These are phyloP conservation scores for Scaptomyza polygonia DNA, from an alignment of 2,888 invertebrate species.

Conservation along the genomic window DNA sequence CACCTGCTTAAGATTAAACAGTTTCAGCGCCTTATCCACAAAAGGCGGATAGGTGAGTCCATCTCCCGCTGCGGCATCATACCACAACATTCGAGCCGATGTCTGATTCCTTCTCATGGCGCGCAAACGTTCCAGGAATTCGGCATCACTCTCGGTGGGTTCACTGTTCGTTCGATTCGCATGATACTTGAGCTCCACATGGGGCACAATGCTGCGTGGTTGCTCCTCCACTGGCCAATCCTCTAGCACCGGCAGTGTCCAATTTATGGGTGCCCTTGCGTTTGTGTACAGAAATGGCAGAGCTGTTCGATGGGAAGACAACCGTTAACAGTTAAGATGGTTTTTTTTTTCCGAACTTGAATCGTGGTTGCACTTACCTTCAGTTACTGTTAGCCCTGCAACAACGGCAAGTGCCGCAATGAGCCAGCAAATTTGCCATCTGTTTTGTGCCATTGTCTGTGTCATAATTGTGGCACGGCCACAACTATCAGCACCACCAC, in stretches of 20 bases:
- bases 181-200: conserved; percentile 75
- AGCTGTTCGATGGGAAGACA: conserved; percentile 49
- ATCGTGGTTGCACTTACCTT: conserved; percentile 57
- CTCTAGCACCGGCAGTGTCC: conserved; percentile 79
- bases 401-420: conserved; percentile 56
- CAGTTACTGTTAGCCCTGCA: conserved; percentile 36
- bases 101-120: conserved; percentile 71
- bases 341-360: background rate
- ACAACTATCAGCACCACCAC: conserved; percentile 4
- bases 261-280: conserved; percentile 76
- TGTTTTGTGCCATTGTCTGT: conserved; percentile 54
- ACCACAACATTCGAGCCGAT: conserved; percentile 88
- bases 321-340: background rate
- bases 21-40: conserved; percentile 92
- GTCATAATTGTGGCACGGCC: conserved; percentile 62
- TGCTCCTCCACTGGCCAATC: conserved; percentile 81
- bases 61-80: conserved; percentile 87
- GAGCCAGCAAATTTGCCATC: conserved; percentile 69
- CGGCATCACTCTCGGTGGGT: conserved; percentile 79
- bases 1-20: conserved; percentile 93
- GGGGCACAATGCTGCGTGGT: conserved; percentile 83
- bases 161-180: conserved; percentile 79
- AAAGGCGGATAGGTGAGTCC: conserved; percentile 90
- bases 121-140: conserved; percentile 78
- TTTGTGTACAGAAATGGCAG: conserved; percentile 79